These are phyloP conservation scores for Lemur catta DNA, from an alignment of 2,797 vertebrate genomes.

Conservation along the genomic window DNA sequence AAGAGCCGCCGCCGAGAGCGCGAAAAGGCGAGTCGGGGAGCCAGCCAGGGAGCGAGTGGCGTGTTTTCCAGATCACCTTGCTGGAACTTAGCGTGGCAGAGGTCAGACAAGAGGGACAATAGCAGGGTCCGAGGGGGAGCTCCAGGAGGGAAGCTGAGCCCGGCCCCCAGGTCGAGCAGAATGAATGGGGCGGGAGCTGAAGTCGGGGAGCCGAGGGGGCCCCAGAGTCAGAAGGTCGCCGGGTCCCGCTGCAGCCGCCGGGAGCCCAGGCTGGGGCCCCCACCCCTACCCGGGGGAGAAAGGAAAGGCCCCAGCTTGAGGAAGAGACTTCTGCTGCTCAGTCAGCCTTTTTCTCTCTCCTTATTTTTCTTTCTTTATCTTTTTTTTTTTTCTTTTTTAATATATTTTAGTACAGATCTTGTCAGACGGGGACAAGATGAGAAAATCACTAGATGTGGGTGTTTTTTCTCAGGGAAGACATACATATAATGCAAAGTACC, in stretches of 20 bases:
- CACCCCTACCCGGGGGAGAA: slow-evolving; percentile 46
- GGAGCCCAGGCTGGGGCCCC: not conserved
- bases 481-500: slow-evolving; percentile 29
- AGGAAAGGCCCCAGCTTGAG: slow-evolving; percentile 50
- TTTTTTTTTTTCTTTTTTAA: slow-evolving; percentile 42
- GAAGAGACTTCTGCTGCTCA: slow-evolving; percentile 42
- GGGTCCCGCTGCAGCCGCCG: slow-evolving; percentile 35
- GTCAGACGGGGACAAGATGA: slow-evolving; percentile 56
- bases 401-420: slow-evolving; percentile 54
- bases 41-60: slow-evolving; percentile 77
- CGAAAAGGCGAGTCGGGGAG: slow-evolving; percentile 83
- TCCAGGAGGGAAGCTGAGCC: slow-evolving; percentile 84
- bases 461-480: not conserved
- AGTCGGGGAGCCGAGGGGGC: slow-evolving; percentile 65
- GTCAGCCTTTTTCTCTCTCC: not conserved
- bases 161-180: slow-evolving; percentile 82
- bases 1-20: slow-evolving; percentile 80
- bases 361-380: not conserved
- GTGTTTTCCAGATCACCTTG: slow-evolving; percentile 83
- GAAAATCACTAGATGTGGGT: slow-evolving; percentile 55
- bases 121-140: slow-evolving; percentile 82
- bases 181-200: slow-evolving; percentile 82
- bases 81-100: slow-evolving; percentile 81
- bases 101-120: slow-evolving; percentile 82
- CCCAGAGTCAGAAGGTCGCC: slow-evolving; percentile 81